A percentile compares a stretch with the other conserved stretches of the same genome.
These are phyloP conservation scores for Clarias platycephalus DNA, from an alignment of 2,797 vertebrate species.

Conservation along the genomic window DNA sequence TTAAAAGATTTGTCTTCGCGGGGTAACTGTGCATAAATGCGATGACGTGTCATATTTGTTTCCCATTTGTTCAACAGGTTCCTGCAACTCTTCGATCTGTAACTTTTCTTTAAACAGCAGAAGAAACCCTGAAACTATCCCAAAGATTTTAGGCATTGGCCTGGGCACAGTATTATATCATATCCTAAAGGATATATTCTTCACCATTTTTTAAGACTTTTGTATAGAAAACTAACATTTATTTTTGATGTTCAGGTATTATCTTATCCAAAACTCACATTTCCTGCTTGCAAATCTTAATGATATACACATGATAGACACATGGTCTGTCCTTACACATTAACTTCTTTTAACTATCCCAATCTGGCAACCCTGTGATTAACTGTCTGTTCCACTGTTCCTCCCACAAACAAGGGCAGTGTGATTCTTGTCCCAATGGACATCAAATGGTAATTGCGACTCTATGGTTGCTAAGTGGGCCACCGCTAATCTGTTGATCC, in stretches of 20 bases:
- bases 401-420: background rate
- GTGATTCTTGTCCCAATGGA: background rate
- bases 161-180: background rate
- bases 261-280: background rate
- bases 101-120: background rate
- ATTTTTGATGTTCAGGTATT: background rate
- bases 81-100: background rate
- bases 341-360: background rate
- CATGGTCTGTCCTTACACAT: background rate
- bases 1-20: background rate
- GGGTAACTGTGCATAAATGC: background rate
- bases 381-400: background rate
- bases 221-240: background rate
- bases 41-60: background rate
- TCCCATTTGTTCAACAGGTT: background rate
- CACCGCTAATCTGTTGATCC: background rate
- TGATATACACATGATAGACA: background rate
- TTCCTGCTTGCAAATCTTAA: background rate
- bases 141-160: background rate
- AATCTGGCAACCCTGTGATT: background rate
- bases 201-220: background rate
- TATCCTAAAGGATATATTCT: background rate
- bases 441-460: background rate
- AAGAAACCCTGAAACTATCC: background rate
- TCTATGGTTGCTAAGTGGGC: background rate